Base-by-base conservation (phyloP, 2,888 invertebrate species). In the Euplexia lucipara region DNA sequence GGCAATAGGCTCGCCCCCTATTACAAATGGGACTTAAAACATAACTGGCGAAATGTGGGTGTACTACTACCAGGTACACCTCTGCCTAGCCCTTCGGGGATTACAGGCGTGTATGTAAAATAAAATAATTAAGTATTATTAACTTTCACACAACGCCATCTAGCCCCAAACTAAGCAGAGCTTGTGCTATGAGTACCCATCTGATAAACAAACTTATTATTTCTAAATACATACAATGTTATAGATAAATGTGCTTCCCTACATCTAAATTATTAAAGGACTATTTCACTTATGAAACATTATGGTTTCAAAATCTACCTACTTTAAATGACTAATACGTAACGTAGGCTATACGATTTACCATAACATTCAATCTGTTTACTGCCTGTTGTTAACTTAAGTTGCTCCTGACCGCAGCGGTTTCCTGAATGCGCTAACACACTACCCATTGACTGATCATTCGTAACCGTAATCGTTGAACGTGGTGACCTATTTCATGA, bases 361-460 rank as follows among this genome's bases (percentile, higher is more conserved):
- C 63, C 59, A 74, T 64, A 67, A 54, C 53, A 67, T 71, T 75
- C 56, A 71, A 71, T 68, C 39, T 48, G 48, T 57, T 67, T 63
- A 63, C 56, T 32, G 34, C 26, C 56, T 71, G 75, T 57, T 75
- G 78, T 78, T 48, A 54, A 14, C 41, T n/a, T 52, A 47, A 51
- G 45, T 9, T 14, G 44, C 34, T 64, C 20, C 54, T 57, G 52
- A 77, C 77, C 68, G 56, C 75, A 69, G 22, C n/a, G 7, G 51
- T 53, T 78, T 78, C 78, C 78, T 70, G 41, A 49, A 61, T 56
- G 26, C 52, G 16, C 41, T 42, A 45, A 54, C 42, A n/a, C 9
- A 34, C 14, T 44, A 30, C 3, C 9, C 16, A 42, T 52, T 47
- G 3, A 41, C 9, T 16, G 5, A 35, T 22, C 18, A 26, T n/a